Conservation (phyloP, 2,797 vertebrate genomes). For the Poeciliopsis presidionis region DNA sequence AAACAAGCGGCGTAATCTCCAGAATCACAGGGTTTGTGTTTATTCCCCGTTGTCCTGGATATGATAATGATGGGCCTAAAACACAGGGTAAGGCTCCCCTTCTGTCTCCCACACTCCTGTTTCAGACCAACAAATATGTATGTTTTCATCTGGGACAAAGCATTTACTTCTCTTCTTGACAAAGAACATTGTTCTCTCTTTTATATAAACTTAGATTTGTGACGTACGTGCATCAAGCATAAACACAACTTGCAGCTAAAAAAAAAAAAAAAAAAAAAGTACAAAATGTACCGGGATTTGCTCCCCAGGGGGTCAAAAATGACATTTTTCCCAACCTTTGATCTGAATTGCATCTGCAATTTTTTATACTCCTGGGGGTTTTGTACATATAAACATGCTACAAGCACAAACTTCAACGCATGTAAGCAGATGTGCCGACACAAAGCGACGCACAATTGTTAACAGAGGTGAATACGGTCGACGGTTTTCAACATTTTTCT, state of each 20-base stretch:
- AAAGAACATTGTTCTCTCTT: not conserved
- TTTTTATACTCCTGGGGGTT: not conserved
- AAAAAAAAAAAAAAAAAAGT: not conserved
- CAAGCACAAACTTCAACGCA: not conserved
- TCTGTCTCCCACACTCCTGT: conserved; percentile 27
- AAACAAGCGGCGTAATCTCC: not conserved
- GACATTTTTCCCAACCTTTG: not conserved
- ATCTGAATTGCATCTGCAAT: too few species aligned
- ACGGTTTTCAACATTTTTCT: not conserved
- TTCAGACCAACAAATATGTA: conserved; percentile 17
- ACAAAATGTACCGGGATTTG: not conserved
- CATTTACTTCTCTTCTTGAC: not conserved
- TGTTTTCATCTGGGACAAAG: conserved; percentile 1
- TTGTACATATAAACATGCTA: not conserved
- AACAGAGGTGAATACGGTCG: not conserved
- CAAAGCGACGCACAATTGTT: not conserved
- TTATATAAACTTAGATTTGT: not conserved
- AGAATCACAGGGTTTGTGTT: not conserved
- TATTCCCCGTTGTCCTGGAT: not conserved
- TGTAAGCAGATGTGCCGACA: not conserved
- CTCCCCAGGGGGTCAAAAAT: not conserved
- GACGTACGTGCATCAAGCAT: not conserved
- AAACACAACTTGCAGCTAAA: not conserved
- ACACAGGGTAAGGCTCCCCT: conserved; percentile 3
- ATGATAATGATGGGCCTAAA: conserved; percentile 16